phyloP scores from a whole-genome alignment of 2,113 vertebrate species.

The Pyrgilauda ruficollis region DNA sequence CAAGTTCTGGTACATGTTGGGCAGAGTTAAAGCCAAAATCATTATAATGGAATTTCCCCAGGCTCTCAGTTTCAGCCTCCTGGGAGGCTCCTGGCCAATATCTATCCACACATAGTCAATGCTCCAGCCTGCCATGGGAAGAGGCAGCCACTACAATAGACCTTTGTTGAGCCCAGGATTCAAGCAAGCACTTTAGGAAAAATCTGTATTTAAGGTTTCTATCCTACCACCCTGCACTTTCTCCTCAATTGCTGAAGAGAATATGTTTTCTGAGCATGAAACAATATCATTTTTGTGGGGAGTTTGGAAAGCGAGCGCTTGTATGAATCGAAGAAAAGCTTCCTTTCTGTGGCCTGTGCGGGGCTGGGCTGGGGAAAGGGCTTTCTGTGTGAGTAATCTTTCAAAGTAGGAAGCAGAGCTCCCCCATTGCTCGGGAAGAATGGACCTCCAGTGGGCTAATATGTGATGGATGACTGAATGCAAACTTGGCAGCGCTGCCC shows the following conservation, averaged over 20 bases:
- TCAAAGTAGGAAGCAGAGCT: slow-evolving; percentile 52
- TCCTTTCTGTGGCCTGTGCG: neutral
- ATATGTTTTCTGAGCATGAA: slow-evolving; percentile 45
- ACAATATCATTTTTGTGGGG: slow-evolving; percentile 60
- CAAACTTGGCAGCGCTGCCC: slow-evolving; percentile 49
- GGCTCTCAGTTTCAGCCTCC: neutral
- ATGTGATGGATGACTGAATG: slow-evolving; percentile 56
- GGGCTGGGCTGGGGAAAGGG: slow-evolving; percentile 27
- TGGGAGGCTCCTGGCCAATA: neutral
- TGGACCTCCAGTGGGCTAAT: slow-evolving; percentile 50
- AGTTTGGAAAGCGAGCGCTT: neutral
- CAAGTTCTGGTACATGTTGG: neutral
- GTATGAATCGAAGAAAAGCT: slow-evolving; percentile 1
- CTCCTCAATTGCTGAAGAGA: neutral
- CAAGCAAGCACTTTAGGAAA: neutral
- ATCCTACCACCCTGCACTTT: neutral
- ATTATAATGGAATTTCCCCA: neutral
- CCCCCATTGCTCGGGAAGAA: slow-evolving; percentile 58
- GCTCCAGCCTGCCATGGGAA: neutral
- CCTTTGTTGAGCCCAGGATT: slow-evolving; percentile 4
- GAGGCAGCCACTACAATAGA: neutral
- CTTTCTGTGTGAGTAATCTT: slow-evolving; percentile 50
- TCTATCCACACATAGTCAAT: neutral
- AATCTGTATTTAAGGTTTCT: slow-evolving; percentile 24
- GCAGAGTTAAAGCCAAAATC: neutral